Evolutionary conservation across 2,113 vertebrate genomes (phyloP).

Genomic region (Cyprinodon tularosa): DNA sequence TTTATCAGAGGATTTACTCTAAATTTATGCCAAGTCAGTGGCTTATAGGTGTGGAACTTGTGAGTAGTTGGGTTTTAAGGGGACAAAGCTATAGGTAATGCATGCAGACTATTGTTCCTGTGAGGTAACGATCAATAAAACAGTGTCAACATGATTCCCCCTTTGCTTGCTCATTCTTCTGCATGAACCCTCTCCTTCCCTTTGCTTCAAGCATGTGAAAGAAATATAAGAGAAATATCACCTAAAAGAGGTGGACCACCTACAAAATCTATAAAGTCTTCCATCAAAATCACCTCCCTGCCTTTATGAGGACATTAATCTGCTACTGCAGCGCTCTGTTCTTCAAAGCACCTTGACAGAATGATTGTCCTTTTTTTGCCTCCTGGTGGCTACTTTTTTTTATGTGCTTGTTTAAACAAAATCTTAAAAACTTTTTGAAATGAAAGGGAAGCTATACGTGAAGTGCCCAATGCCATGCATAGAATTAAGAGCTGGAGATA

Average conservation of each 20-base stretch:
- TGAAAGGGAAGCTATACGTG: conserved; percentile 50
- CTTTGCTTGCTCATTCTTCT: conserved; percentile 12
- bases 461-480: conserved; percentile 54
- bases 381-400: conserved; percentile 50
- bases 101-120: conserved; percentile 35
- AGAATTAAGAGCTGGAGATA: conserved; percentile 69
- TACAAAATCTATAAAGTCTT: conserved; percentile 80
- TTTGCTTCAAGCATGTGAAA: conserved; percentile 68
- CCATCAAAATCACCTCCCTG: conserved; percentile 77
- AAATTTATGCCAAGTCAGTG: conserved; percentile 60
- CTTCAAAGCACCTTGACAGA: conserved; percentile 80
- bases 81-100: conserved; percentile 40
- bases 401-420: conserved; percentile 72
- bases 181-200: conserved; percentile 31
- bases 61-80: conserved; percentile 8
- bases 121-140: conserved; percentile 50
- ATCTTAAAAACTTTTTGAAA: conserved; percentile 75
- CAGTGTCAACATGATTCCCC: conserved; percentile 42
- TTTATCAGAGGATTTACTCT: conserved; percentile 48
- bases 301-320: conserved; percentile 81
- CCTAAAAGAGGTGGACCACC: conserved; percentile 72
- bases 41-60: conserved; percentile 42
- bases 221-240: conserved; percentile 72
- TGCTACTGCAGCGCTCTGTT: conserved; percentile 69
- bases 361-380: conserved; percentile 56